These are phyloP conservation scores for Lymantria monacha DNA, from an alignment of 2,888 invertebrate species.

Conservation along the genomic window DNA sequence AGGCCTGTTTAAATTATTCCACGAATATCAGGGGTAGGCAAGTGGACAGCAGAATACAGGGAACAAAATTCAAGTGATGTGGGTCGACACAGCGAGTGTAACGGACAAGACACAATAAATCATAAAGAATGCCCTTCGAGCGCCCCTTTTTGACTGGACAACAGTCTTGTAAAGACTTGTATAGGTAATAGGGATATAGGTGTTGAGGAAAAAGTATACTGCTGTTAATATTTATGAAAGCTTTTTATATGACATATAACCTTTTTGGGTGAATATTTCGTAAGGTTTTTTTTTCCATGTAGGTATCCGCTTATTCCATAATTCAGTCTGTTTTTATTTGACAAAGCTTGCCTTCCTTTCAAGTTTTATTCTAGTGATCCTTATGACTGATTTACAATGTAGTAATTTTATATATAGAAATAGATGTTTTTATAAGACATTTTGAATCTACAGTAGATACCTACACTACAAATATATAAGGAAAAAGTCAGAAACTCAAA, in stretches of 20 bases:
- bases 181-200: not conserved
- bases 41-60: slow-evolving; percentile 13
- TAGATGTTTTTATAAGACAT: too few relatives aligned
- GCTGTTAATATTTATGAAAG: slow-evolving; percentile 2
- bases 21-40: slow-evolving; percentile 11
- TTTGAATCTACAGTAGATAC: too few relatives aligned
- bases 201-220: slow-evolving; percentile 1
- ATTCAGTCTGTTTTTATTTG: not conserved
- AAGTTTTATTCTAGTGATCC: too few relatives aligned
- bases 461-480: too few relatives aligned
- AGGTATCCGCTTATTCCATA: not conserved
- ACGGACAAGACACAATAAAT: slow-evolving; percentile 32
- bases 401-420: too few relatives aligned
- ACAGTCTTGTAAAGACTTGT: slow-evolving; percentile 3
- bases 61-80: slow-evolving; percentile 18
- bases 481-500: too few relatives aligned
- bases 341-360: too few relatives aligned
- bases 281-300: not conserved
- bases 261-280: not conserved
- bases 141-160: slow-evolving; percentile 7
- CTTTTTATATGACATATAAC: not conserved
- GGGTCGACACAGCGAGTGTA: slow-evolving; percentile 29
- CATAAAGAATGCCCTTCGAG: slow-evolving; percentile 26
- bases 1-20: slow-evolving; percentile 24
- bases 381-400: too few relatives aligned